Conservation (phyloP, 2,888 invertebrate genomes). For the Amphipoea lucens region DNA sequence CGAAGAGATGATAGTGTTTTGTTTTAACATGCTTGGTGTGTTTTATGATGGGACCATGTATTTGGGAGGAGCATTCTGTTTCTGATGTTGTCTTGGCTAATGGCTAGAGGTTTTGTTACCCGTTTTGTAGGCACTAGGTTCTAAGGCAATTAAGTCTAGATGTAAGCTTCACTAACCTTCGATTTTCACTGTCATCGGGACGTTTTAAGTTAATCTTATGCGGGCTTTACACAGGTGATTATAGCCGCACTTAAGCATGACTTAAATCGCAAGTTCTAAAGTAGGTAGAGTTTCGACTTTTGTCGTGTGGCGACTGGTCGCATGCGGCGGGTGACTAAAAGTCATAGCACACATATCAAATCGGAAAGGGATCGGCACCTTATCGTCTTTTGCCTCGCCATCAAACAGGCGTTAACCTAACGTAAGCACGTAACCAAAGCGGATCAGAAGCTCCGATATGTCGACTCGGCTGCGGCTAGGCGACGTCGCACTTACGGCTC, state of each 20-base stretch:
- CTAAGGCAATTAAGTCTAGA: neutral
- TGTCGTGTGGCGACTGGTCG: neutral
- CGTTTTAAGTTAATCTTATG: neutral
- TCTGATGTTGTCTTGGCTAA: too few relatives aligned
- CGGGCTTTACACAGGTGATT: neutral
- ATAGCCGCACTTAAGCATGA: neutral
- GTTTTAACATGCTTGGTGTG: neutral
- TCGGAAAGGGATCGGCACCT: too few relatives aligned
- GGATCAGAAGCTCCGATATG: too few relatives aligned
- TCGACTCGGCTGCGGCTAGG: too few relatives aligned
- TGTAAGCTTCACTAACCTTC: neutral
- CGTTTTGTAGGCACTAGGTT: neutral
- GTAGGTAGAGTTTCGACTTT: neutral
- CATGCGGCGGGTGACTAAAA: conserved; percentile 67
- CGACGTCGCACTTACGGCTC: too few relatives aligned
- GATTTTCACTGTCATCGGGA: neutral
- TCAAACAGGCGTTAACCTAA: too few relatives aligned
- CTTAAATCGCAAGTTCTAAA: neutral
- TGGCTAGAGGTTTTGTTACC: neutral
- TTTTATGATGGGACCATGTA: neutral
- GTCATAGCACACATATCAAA: too few relatives aligned
- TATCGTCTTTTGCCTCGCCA: too few relatives aligned
- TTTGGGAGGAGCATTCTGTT: neutral
- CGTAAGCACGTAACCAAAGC: too few relatives aligned
- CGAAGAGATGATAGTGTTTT: neutral